A percentile compares a stretch with the other conserved stretches of the same genome.
Conservation (phyloP, 2,797 vertebrate species). For the Pogonophryne albipinna region DNA sequence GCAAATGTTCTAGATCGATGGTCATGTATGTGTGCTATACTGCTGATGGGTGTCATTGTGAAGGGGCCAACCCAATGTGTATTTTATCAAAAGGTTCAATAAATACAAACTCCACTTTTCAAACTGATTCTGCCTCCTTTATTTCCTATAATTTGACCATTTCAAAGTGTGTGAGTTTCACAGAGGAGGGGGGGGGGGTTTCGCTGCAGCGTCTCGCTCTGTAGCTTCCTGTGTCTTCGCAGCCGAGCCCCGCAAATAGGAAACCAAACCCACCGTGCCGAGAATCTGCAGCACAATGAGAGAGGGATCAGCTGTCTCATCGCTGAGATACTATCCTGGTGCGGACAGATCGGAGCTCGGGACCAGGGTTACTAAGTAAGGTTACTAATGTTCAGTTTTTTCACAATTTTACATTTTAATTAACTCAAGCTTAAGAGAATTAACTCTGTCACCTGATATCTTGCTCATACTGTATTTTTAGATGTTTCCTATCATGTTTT, state of each 20-base stretch:
- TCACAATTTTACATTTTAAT: too few species aligned
- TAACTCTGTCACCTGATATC: not conserved
- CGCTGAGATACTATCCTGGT: not conserved
- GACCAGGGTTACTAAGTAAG: constrained; percentile 44
- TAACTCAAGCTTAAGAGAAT: too few species aligned
- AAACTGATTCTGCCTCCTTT: constrained; percentile 47
- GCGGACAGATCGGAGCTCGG: constrained; percentile 4
- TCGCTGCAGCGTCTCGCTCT: not conserved
- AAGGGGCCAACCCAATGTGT: constrained; percentile 66
- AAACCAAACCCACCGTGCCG: constrained; percentile 56
- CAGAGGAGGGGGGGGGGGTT: too few species aligned
- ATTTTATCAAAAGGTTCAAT: constrained; percentile 78
- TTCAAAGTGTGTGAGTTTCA: constrained; percentile 8
- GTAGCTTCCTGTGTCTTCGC: constrained; percentile 77
- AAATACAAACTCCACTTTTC: constrained; percentile 80
- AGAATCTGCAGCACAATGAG: not conserved
- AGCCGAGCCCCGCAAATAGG: constrained; percentile 53
- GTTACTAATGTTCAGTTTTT: fast-evolving
- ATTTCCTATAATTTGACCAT: not conserved
- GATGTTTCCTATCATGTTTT: not conserved
- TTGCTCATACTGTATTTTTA: not conserved
- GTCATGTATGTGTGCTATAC: not conserved
- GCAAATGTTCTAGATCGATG: not conserved
- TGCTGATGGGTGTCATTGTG: constrained; percentile 51
- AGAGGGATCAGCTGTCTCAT: constrained; percentile 10